Percentiles rank a stretch among this genome's conserved stretches.
Evolutionary conservation across 2,888 invertebrate species (phyloP).

Genomic region (Cetonia aurata): DNA sequence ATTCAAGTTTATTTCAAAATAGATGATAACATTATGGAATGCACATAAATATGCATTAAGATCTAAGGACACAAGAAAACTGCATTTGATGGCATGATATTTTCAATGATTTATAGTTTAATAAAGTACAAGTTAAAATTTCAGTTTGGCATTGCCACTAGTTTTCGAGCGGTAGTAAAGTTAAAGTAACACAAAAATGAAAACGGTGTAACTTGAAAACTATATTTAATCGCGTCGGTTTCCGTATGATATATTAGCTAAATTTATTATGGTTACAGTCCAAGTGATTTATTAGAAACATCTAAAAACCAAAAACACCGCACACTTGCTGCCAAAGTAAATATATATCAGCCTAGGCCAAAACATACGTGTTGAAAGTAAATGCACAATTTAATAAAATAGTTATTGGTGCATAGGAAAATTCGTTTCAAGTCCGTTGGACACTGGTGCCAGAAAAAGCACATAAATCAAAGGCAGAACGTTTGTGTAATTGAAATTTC

Average conservation of each 20-base stretch:
- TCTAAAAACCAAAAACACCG: constrained; percentile 38
- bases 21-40: too few species aligned
- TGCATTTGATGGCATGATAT: too few species aligned
- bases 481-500: constrained; percentile 32
- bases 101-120: too few species aligned
- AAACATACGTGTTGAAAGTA: constrained; percentile 32
- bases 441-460: constrained; percentile 17
- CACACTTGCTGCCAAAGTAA: constrained; percentile 35
- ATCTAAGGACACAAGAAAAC: too few species aligned
- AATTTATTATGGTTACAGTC: constrained; percentile 39
- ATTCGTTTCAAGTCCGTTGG: constrained; percentile 9
- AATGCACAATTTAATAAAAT: constrained; percentile 40
- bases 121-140: too few species aligned
- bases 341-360: constrained; percentile 24
- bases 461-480: constrained; percentile 22
- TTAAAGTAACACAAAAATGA: constrained; percentile 8
- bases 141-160: too few species aligned
- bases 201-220: constrained; percentile 17
- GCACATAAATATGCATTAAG: too few species aligned
- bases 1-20: too few species aligned
- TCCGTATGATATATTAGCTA: constrained; percentile 29
- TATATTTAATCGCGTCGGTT: constrained; percentile 34
- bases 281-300: constrained; percentile 39
- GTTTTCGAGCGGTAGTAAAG: too few species aligned
- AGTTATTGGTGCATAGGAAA: constrained; percentile 25